These are phyloP conservation scores for Subacronicta megacephala DNA, from an alignment of 2,888 invertebrate species.

Conservation along the genomic window DNA sequence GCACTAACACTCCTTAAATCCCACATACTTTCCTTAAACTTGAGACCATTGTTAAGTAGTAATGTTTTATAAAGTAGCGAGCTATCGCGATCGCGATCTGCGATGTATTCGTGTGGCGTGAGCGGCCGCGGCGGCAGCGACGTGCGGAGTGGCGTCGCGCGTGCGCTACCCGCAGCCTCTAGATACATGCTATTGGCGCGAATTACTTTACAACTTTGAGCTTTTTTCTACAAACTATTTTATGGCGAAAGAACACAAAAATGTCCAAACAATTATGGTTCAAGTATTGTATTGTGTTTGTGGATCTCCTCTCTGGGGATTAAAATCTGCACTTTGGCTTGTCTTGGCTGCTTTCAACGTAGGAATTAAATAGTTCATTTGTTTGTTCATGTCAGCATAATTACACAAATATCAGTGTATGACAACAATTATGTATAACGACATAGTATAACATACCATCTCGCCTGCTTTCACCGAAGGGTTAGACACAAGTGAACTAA, in stretches of 20 bases:
- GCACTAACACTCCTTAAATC: slow-evolving; percentile 34
- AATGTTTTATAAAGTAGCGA: slow-evolving; percentile 41
- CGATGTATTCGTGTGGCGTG: slow-evolving; percentile 66
- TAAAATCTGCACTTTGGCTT: too few species aligned
- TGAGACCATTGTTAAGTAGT: slow-evolving; percentile 29
- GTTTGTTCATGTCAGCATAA: too few species aligned
- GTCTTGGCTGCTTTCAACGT: too few species aligned
- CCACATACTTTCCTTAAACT: slow-evolving; percentile 33
- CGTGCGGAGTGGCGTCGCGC: slow-evolving; percentile 84
- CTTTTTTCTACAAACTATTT: slow-evolving; percentile 50
- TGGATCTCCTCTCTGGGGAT: slow-evolving; percentile 12
- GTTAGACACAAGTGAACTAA: too few species aligned
- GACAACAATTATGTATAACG: too few species aligned
- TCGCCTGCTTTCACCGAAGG: too few species aligned
- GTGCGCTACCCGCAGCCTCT: slow-evolving; percentile 74
- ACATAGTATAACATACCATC: too few species aligned
- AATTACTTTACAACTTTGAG: slow-evolving; percentile 57
- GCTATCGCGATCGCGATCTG: slow-evolving; percentile 70
- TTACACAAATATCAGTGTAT: too few species aligned
- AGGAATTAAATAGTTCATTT: too few species aligned
- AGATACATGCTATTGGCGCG: slow-evolving; percentile 59
- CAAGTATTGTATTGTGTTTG: slow-evolving; percentile 21
- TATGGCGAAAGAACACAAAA: slow-evolving; percentile 29
- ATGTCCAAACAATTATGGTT: slow-evolving; percentile 31
- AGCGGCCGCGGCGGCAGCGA: slow-evolving; percentile 77